These are phyloP conservation scores for Clarias gariepinus DNA, from an alignment of 2,113 vertebrate species.

Conservation along the genomic window DNA sequence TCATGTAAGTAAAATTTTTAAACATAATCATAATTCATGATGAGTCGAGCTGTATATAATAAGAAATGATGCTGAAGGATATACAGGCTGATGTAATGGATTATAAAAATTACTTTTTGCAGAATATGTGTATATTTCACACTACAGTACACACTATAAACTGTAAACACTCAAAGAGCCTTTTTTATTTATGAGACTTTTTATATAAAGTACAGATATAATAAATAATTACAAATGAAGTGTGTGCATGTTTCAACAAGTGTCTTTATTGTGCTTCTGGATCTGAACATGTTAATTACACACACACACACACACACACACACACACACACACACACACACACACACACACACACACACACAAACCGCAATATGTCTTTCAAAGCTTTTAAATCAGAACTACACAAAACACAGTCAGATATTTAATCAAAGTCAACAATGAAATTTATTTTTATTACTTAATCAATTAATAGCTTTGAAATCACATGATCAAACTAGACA, in stretches of 20 bases:
- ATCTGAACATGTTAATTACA: not conserved
- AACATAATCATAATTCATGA: not conserved
- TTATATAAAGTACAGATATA: not conserved
- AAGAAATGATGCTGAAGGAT: not conserved
- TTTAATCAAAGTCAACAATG: not conserved
- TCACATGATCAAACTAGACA: too few species aligned
- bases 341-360: too few species aligned
- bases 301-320: not conserved
- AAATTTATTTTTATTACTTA: too few species aligned
- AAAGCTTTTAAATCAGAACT: not conserved
- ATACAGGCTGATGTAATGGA: not conserved
- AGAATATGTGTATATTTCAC: too few species aligned
- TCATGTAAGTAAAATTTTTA: too few species aligned
- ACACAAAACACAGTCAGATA: not conserved
- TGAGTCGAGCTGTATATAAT: not conserved
- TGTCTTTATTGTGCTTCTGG: not conserved
- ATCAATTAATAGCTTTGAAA: too few species aligned
- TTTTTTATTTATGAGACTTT: not conserved
- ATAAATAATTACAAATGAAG: not conserved
- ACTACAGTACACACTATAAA: not conserved
- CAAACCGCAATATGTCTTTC: too few species aligned
- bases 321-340: too few species aligned
- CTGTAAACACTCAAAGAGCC: not conserved
- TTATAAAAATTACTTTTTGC: too few species aligned
- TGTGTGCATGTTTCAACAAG: too few species aligned